Base-by-base conservation (phyloP, 2,888 invertebrate genomes). In the Noctua pronuba region DNA sequence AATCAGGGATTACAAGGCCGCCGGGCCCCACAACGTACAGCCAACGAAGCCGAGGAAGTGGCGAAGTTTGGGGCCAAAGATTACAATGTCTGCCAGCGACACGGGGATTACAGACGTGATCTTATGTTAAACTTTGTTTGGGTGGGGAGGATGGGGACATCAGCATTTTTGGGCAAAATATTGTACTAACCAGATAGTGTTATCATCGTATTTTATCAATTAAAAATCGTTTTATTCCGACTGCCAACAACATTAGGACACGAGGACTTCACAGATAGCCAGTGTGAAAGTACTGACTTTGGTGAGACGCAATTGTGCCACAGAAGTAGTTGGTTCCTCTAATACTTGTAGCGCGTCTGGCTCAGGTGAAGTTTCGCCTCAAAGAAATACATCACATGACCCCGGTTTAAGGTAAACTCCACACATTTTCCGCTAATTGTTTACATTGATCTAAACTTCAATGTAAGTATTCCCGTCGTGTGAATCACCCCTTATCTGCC, bases 401-500 rank as follows among this genome's bases (percentile, higher is more conserved):
- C 28, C 28, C 28, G 13, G 64, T 21, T 77, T 84, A 35, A 79
- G 65, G 73, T 84, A 80, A 83, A 69, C 13, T 38, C 13, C n/a
- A 21, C 24, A 41, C 11, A 16, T 85, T 81, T 83, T 55, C 83
- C 83, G 82, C 60, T 60, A 81, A 60, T 64, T 82, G 82, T 85
- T 82, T 85, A 85, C 69, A 66, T 73, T 1, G n/a, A 80, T 46
- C 73, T 58, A 46, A 67, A 72, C 75, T 83, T 73, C 55, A 77
- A 31, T 67, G 69, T 77, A 49, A 80, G 62, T 79, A 80, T 69
- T 82, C 38, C 64, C 71, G 67, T 35, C 38, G 77, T 52, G 82
- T 83, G 83, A 85, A 58, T 85, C 83, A 85, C 60, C n/a, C 16
- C 6, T 38, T 82, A 77, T 82, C 82, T n/a, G 28, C 0, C 24